Evolutionary conservation across 2,888 invertebrate species (phyloP).

Genomic region (Tetheella fluctuosa): DNA sequence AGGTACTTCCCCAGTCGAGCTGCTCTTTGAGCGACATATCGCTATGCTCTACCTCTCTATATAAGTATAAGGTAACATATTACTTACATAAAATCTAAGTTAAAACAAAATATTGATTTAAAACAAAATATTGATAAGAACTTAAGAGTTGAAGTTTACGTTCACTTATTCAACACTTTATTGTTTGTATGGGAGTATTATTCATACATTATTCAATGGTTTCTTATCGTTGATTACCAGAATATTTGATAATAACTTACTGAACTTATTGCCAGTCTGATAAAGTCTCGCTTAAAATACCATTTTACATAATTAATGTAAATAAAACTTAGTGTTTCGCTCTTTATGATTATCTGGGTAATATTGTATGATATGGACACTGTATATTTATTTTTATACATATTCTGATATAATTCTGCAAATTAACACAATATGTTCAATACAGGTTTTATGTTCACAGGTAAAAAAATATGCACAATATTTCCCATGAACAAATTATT

Average conservation of each 20-base stretch:
- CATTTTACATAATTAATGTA: slow-evolving; percentile 2
- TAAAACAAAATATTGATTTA: too few relatives aligned
- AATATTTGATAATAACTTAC: neutral
- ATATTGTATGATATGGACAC: neutral
- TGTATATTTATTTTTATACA: too few relatives aligned
- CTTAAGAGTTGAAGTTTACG: neutral
- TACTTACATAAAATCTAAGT: too few relatives aligned
- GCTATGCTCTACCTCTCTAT: too few relatives aligned
- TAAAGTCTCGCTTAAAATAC: slow-evolving; percentile 4
- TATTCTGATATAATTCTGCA: too few relatives aligned
- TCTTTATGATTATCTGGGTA: neutral
- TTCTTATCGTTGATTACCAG: slow-evolving; percentile 8
- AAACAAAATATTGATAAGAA: neutral
- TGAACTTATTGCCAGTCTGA: slow-evolving; percentile 10
- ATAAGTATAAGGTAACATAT: too few relatives aligned
- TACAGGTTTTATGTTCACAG: neutral
- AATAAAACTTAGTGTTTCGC: neutral
- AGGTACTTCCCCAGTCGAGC: too few relatives aligned
- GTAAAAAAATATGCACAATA: too few relatives aligned
- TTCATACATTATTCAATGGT: slow-evolving; percentile 10
- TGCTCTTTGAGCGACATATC: too few relatives aligned
- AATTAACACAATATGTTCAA: too few relatives aligned
- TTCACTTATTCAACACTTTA: slow-evolving; percentile 8
- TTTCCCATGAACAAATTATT: too few relatives aligned
- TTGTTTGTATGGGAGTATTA: slow-evolving; percentile 1